Conservation (phyloP, 2,113 vertebrate genomes). For the Neotoma lepida region DNA sequence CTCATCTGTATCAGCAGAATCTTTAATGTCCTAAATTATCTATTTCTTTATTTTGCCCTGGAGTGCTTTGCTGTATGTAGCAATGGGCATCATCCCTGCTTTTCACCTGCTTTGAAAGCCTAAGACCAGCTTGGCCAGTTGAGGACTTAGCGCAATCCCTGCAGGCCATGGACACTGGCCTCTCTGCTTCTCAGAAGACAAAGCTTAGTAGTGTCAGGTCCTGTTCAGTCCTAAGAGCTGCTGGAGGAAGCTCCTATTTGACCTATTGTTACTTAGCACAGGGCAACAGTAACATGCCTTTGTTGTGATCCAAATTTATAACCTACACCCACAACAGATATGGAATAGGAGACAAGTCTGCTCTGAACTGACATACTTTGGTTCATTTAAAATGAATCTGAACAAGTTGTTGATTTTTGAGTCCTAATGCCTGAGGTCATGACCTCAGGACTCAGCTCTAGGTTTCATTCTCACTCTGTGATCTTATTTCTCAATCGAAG, state of each 20-base stretch:
- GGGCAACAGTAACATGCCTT: slow-evolving; percentile 71
- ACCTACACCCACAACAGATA: slow-evolving; percentile 60
- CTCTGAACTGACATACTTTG: slow-evolving; percentile 34
- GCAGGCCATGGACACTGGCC: neutral
- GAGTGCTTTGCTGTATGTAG: neutral
- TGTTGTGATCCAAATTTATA: slow-evolving; percentile 72
- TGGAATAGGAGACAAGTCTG: slow-evolving; percentile 66
- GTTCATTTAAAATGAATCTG: slow-evolving; percentile 52
- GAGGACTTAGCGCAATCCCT: too few relatives aligned
- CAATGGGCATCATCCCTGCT: neutral
- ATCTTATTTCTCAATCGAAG: neutral
- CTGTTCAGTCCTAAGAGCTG: neutral
- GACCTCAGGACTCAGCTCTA: neutral
- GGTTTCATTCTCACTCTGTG: neutral
- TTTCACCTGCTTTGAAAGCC: neutral
- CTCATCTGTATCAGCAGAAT: neutral
- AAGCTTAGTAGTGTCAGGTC: neutral
- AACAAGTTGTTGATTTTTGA: slow-evolving; percentile 14
- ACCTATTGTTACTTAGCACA: slow-evolving; percentile 71
- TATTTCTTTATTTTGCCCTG: neutral
- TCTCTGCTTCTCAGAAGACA: neutral
- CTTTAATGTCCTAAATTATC: neutral
- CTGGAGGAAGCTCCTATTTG: neutral
- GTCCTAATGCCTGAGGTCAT: neutral
- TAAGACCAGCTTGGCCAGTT: neutral